Percentiles rank a stretch among this genome's conserved stretches.
phyloP scores from a whole-genome alignment of 2,888 invertebrate genomes.

The Parelbella ahira region DNA sequence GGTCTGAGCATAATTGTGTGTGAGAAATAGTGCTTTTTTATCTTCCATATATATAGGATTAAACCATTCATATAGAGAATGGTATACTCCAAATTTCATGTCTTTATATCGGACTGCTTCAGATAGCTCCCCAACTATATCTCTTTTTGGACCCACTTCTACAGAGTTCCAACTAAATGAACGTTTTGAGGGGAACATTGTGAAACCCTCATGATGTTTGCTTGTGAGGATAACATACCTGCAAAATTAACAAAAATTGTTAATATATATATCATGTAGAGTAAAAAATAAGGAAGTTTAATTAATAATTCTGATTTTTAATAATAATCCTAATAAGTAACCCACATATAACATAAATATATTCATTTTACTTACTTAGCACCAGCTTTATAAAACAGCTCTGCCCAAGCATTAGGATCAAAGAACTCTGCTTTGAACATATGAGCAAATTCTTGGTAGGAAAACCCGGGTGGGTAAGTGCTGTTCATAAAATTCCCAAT shows the following conservation, averaged over 20 bases:
- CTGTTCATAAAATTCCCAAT: constrained; percentile 85
- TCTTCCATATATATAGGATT: constrained; percentile 90
- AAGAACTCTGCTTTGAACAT: constrained; percentile 95
- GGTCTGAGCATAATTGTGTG: constrained; percentile 83
- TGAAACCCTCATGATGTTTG: constrained; percentile 94
- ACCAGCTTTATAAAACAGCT: constrained; percentile 90
- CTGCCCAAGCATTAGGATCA: constrained; percentile 91
- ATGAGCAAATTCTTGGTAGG: constrained; percentile 95
- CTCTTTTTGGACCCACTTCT: constrained; percentile 88
- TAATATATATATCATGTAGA: too few species aligned
- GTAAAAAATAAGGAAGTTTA: too few species aligned
- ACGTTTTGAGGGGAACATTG: constrained; percentile 89
- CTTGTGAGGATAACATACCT: constrained; percentile 91
- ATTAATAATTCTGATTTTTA: too few species aligned
- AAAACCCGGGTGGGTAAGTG: constrained; percentile 91
- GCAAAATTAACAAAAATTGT: too few species aligned
- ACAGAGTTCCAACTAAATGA: constrained; percentile 92
- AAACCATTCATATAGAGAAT: constrained; percentile 93
- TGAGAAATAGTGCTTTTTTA: constrained; percentile 82
- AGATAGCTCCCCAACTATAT: constrained; percentile 89
- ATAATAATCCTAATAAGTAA: too few species aligned
- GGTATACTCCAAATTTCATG: constrained; percentile 90
- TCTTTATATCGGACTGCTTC: constrained; percentile 82
- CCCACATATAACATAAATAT: too few species aligned
- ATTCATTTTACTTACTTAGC: constrained; percentile 83